Base-by-base conservation (phyloP, 1,140 invertebrate species). In the Teleogryllus occipitalis region DNA sequence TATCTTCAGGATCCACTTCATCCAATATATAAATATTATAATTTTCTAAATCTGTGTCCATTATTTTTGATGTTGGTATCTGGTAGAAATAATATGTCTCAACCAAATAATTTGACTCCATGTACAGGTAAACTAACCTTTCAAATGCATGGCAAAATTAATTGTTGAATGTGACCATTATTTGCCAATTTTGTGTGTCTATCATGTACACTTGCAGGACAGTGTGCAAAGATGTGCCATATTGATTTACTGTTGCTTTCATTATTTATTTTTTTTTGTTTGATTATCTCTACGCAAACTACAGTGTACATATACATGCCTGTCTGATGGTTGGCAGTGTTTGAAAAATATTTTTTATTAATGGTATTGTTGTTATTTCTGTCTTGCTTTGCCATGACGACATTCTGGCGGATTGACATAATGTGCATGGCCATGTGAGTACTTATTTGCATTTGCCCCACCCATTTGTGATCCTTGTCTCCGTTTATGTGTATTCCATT, bases 371-470 rank as follows among this genome's bases (percentile, higher is more conserved):
- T 21, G 47, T 72, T 79, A 75, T 79, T 75, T 79, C 78, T 79
- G 73, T 79, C 78, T 79, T 74, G 78, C 78, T 79, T 79, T 79
- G 78, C 78, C 73, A 46, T 75, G 47, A 47, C 48, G 73, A 47
- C 73, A 73, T 74, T 47, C 74, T 74, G 78, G 73, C 18, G 74
- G 74, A 79, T 79, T 74, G 15, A 74, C 74, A 75, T 75, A 47
- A 48, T 74, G 18, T 74, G 73, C 74, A 75, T 79, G 73, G 78
- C 78, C 73, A 79, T 79, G 78, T 79, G 78, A 79, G 78, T 79
- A 79, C 73, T 47, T 48, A 14, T 18, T 65, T 65, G 54, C 54
- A 65, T 65, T 14, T 65, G 54, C 18, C 54, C 54, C 7, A 3
- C 18, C 27, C 27, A 39, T 39, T 39, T 39, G 27, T 39, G 27